Base-by-base conservation (phyloP, 2,113 vertebrate species). In the Amia ocellicauda region DNA sequence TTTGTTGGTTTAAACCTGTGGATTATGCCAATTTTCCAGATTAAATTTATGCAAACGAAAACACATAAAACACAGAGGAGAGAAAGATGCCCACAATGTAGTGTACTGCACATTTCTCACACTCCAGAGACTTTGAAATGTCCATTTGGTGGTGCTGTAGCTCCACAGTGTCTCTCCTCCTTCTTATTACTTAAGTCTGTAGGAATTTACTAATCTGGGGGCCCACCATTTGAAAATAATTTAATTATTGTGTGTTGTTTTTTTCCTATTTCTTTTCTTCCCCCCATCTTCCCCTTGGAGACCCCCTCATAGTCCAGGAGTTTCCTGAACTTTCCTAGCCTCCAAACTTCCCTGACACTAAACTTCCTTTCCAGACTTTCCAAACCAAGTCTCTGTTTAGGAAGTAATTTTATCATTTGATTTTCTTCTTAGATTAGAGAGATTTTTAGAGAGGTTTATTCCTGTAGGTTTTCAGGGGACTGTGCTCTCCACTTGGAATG, bases 181-280 rank as follows among this genome's bases (percentile, higher is more conserved):
- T n/a, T n/a, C n/a, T n/a, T 67, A 66, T 73, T 67, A 72, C 62
- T 55, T 76, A 56, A 68, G 59, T 40, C 5, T 69, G 67, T 68
- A 64, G 67, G 71, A 75, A 76, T 77, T 72, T 42, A 62, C 26
- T 49, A 58, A 31, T 36, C 69, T 71, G 68, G 43, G 19, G 23
- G 4, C 43, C 3, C 4, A 64, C 26, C 57, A 41, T 36, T 17
- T 16, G 14, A 43, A 8, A 42, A 63, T 53, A 31, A 3, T 9
- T 42, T 11, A 22, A 19, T 26, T 58, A 8, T 27, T 62, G 56
- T 42, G 50, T 66, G 43, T 66, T 3, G 22, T 66, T 72, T 61
- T 42, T 59, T 20, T 58, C 49, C 19, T 51, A 5, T 22, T 13
- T 13, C 8, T 27, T 13, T 54, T 54, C 17, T 16, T 16, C 5